Evolutionary conservation across 2,113 vertebrate species (phyloP).

Genomic region (Colossoma macropomum): DNA sequence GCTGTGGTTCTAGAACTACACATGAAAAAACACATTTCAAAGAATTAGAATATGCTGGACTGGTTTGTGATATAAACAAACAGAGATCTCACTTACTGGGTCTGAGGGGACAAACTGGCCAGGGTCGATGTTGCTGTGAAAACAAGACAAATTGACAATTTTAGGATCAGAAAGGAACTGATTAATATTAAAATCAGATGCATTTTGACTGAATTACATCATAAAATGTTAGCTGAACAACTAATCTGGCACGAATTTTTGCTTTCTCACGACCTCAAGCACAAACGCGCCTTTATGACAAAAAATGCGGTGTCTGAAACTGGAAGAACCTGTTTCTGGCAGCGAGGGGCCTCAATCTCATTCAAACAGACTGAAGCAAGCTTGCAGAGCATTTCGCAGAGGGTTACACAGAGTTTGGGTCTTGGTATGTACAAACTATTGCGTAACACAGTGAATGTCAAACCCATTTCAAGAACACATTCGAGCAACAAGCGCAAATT

Average conservation of each 20-base stretch:
- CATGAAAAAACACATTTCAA: background rate
- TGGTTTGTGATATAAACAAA: background rate
- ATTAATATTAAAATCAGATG: background rate
- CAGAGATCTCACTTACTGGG: conserved; percentile 68
- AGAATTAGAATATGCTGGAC: background rate
- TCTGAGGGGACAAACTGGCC: conserved; percentile 67
- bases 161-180: too few species aligned
- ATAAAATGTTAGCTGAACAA: background rate
- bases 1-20: background rate
- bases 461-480: too few species aligned
- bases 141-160: background rate
- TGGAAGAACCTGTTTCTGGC: background rate
- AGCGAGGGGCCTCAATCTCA: too few species aligned
- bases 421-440: background rate
- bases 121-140: conserved; percentile 74
- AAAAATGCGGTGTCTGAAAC: too few species aligned
- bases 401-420: background rate
- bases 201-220: background rate
- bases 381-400: too few species aligned
- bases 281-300: too few species aligned
- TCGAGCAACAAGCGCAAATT: too few species aligned
- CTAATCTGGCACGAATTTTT: too few species aligned
- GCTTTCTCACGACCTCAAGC: too few species aligned
- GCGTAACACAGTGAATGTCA: background rate
- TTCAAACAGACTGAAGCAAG: too few species aligned